These are phyloP conservation scores for Physocephala rufipes DNA, from an alignment of 2,888 invertebrate genomes.

Conservation along the genomic window DNA sequence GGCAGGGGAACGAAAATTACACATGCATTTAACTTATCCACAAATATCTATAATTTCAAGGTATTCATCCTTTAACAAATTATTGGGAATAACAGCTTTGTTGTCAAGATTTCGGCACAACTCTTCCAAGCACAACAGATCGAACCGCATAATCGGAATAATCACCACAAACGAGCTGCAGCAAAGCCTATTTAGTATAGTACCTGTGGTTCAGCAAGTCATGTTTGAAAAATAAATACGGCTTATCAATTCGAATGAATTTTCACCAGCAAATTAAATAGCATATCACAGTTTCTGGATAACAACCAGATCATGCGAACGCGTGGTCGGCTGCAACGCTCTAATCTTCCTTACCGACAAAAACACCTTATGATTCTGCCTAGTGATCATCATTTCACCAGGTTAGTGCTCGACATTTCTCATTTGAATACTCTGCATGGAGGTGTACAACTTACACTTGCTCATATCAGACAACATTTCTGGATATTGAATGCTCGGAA, in stretches of 20 bases:
- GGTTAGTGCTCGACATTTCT: conserved; percentile 19
- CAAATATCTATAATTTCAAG: background rate
- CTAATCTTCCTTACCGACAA: conserved; percentile 11
- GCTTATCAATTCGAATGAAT: background rate
- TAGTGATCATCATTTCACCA: conserved; percentile 26
- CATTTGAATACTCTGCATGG: conserved; percentile 32
- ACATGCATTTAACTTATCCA: too few relatives aligned
- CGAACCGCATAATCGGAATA: too few relatives aligned
- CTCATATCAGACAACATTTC: conserved; percentile 18
- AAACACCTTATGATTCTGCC: conserved; percentile 27
- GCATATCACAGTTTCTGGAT: conserved; percentile 20
- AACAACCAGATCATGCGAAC: background rate
- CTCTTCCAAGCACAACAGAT: too few relatives aligned
- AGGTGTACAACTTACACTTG: conserved; percentile 26
- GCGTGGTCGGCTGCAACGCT: background rate
- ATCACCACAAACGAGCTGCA: too few relatives aligned
- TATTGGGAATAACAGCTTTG: too few relatives aligned
- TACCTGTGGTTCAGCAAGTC: too few relatives aligned
- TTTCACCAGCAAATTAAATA: conserved; percentile 14
- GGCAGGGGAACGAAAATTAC: too few relatives aligned
- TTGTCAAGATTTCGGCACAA: too few relatives aligned
- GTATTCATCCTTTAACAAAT: background rate
- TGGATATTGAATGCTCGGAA: conserved; percentile 25
- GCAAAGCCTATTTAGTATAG: too few relatives aligned
- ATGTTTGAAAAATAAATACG: too few relatives aligned